These are phyloP conservation scores for Caenorhabditis latens DNA, from an alignment of 1,140 invertebrate genomes.

Conservation along the genomic window DNA sequence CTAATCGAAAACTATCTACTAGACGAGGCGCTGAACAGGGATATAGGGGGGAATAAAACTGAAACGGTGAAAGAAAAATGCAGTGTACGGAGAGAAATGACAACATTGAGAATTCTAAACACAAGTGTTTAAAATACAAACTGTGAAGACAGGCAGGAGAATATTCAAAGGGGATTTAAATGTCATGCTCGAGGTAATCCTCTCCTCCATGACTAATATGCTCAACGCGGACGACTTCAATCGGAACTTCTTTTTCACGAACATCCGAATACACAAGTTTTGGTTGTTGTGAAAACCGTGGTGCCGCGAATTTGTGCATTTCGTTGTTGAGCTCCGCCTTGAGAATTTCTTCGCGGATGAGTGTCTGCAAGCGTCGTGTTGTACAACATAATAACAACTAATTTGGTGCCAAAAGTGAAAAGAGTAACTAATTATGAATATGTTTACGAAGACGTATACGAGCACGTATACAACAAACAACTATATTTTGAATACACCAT, in stretches of 20 bases:
- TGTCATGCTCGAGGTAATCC: constrained; percentile 37
- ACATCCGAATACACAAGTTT: constrained; percentile 21
- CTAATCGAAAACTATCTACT: constrained; percentile 16
- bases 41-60: not conserved
- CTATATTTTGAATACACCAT: not conserved
- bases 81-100: not conserved
- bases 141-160: no score
- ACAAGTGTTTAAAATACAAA: no score
- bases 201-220: constrained; percentile 14
- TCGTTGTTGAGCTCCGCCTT: constrained; percentile 63
- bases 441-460: constrained; percentile 21
- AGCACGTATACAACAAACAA: not conserved
- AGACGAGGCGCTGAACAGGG: not conserved
- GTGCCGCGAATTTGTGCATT: constrained; percentile 35
- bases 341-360: constrained; percentile 60
- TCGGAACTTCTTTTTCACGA: constrained; percentile 48
- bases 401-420: not conserved
- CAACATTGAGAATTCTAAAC: constrained; percentile 1
- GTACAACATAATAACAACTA: constrained; percentile 42
- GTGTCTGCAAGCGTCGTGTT: constrained; percentile 24
- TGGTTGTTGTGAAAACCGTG: constrained; percentile 26
- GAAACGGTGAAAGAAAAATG: not conserved
- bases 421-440: constrained; percentile 22
- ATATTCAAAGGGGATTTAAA: not conserved
- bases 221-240: constrained; percentile 42